These are phyloP conservation scores for Myathropa florea DNA, from an alignment of 2,888 invertebrate species.

Conservation along the genomic window DNA sequence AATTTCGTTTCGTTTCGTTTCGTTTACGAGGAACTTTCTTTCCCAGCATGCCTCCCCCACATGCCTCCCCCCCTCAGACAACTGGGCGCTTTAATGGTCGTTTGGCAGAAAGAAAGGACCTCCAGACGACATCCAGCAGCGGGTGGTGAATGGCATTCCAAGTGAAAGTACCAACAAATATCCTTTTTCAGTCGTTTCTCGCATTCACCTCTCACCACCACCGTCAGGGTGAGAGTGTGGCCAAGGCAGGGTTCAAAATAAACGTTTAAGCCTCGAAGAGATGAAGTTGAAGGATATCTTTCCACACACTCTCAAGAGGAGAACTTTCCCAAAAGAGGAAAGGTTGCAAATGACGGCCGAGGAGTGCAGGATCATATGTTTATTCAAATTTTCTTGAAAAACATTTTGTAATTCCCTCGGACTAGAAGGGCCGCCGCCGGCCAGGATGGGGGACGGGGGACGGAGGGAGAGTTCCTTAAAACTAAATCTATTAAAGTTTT, in stretches of 20 bases:
- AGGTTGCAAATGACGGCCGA: background rate
- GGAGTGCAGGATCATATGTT: constrained; percentile 28
- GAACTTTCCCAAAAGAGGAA: background rate
- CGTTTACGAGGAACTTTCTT: constrained; percentile 52
- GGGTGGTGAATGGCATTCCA: constrained; percentile 46
- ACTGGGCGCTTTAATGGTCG: constrained; percentile 13
- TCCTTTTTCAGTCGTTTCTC: background rate
- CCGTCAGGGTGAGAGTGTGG: too few relatives aligned
- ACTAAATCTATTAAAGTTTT: constrained; percentile 69
- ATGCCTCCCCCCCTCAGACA: background rate
- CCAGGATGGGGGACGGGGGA: background rate
- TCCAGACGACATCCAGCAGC: constrained; percentile 39
- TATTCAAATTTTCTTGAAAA: constrained; percentile 65
- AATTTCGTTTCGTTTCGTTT: constrained; percentile 64
- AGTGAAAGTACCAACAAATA: constrained; percentile 56
- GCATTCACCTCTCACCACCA: background rate
- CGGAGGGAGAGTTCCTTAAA: constrained; percentile 34
- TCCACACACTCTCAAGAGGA: background rate
- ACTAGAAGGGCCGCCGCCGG: background rate
- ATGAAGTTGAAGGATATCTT: constrained; percentile 51
- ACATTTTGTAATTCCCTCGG: constrained; percentile 61
- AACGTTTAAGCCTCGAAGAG: constrained; percentile 49
- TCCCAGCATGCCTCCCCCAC: background rate
- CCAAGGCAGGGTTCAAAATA: constrained; percentile 21
- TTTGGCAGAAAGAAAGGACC: constrained; percentile 40